Evolutionary conservation across 2,888 invertebrate genomes (phyloP).

Genomic region (Caradrina kadenii): DNA sequence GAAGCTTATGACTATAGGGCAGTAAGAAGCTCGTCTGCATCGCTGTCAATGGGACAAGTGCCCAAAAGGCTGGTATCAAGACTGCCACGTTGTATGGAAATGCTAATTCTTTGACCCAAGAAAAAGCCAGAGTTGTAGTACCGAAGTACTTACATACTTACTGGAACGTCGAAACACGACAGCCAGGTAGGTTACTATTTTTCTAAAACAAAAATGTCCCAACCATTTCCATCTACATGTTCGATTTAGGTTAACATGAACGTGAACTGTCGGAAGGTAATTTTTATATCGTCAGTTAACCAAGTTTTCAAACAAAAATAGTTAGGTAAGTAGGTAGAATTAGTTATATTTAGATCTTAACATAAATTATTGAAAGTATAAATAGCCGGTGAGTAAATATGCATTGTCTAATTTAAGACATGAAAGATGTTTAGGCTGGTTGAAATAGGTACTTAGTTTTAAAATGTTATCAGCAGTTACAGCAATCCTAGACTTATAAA

Average conservation of each 20-base stretch:
- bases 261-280: constrained; percentile 8
- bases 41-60: too few species aligned
- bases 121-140: too few species aligned
- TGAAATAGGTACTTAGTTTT: neutral
- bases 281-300: constrained; percentile 12
- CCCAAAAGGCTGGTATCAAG: too few species aligned
- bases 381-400: neutral
- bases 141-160: neutral
- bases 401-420: neutral
- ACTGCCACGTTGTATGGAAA: too few species aligned
- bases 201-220: constrained; percentile 7
- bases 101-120: too few species aligned
- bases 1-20: too few species aligned
- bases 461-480: neutral
- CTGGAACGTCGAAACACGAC: neutral
- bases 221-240: neutral
- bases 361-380: neutral
- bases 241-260: constrained; percentile 12
- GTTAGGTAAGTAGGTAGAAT: neutral
- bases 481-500: too few species aligned
- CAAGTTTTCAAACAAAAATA: constrained; percentile 11
- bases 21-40: too few species aligned
- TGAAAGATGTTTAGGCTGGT: neutral
- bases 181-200: constrained; percentile 9
- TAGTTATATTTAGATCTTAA: neutral